Evolutionary conservation across 2,797 vertebrate genomes (phyloP).

Genomic region (Australoheros facetus): DNA sequence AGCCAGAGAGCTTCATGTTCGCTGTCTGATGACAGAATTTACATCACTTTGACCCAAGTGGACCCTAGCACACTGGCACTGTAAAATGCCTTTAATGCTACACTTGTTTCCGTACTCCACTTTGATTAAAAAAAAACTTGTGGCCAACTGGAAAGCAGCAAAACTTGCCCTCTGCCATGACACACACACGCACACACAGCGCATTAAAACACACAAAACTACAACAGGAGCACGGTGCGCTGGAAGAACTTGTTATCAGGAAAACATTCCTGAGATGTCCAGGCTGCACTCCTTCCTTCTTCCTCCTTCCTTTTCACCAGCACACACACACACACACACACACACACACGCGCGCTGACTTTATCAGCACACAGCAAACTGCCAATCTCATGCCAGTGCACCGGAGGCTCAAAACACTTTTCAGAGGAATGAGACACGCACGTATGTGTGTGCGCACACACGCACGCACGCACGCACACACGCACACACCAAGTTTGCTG

Average conservation of each 20-base stretch:
- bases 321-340: conserved; percentile 23
- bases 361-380: conserved; percentile 65
- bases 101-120: neutral
- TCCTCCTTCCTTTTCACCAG: conserved; percentile 34
- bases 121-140: conserved; percentile 16
- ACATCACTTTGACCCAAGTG: neutral
- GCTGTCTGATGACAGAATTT: neutral
- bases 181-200: conserved; percentile 20
- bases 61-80: neutral
- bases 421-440: conserved; percentile 24
- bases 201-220: conserved; percentile 36
- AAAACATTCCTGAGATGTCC: conserved; percentile 65
- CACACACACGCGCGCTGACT: conserved; percentile 37
- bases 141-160: conserved; percentile 24
- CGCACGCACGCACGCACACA: neutral
- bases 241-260: conserved; percentile 60
- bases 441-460: neutral
- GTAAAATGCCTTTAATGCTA: neutral
- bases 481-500: neutral
- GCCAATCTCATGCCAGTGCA: conserved; percentile 59
- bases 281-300: conserved; percentile 28
- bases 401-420: conserved; percentile 52
- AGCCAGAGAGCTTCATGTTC: neutral
- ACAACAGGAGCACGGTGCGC: conserved; percentile 30
- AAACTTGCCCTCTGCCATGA: neutral